Evolutionary conservation across 1,140 invertebrate species (phyloP), one percentile per base, ranked within the genome.

Genomic region (Tetragnatha versicolor): DNA sequence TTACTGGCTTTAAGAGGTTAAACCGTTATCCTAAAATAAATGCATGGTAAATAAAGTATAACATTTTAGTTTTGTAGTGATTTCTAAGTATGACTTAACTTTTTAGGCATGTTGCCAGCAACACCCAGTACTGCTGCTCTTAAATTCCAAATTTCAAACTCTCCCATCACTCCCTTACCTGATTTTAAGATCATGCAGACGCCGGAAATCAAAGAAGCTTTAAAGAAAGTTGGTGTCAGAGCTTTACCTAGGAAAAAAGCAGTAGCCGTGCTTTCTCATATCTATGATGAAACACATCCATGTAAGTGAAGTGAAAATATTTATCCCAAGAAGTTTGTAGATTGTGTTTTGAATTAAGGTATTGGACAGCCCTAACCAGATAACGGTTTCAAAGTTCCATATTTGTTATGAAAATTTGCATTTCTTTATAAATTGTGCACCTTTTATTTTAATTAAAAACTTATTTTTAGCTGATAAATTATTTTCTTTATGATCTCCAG

Each of bases 221-320:
- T 83, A 51, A 80, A 80, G 68, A 82, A 81, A 58, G 80, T 83
- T 69, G 82, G 82, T 17, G 76, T 83, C 0, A 82, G 80, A 73
- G 73, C 76, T 22, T 49, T 83, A 20, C 79, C 82, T 14, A 68
- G 81, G 17, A 79, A 70, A 45, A 83, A 83, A 69, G 82, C 82
- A 10, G 66, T 82, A 42, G 79, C 79, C 25, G 51, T 83, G 39
- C 45, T 83, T 10, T 77, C 77, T 9, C 81, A 83, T 63, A 79
- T 83, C 27, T 83, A 83, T 68, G 61, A 82, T 47, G 82, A 81
- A 73, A 83, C 82, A 25, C 80, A 82, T 81, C 82, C 79, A 39
- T 72, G 78, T 79, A 72, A 72, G 39, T 72, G 5, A 39, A 2
- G n/a, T n/a, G n/a, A n/a, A n/a, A n/a, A n/a, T n/a, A n/a, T n/a